Evolutionary conservation across 2,797 vertebrate species (phyloP), one percentile per base, ranked within the genome.

Genomic region (Gambelia wislizenii): DNA sequence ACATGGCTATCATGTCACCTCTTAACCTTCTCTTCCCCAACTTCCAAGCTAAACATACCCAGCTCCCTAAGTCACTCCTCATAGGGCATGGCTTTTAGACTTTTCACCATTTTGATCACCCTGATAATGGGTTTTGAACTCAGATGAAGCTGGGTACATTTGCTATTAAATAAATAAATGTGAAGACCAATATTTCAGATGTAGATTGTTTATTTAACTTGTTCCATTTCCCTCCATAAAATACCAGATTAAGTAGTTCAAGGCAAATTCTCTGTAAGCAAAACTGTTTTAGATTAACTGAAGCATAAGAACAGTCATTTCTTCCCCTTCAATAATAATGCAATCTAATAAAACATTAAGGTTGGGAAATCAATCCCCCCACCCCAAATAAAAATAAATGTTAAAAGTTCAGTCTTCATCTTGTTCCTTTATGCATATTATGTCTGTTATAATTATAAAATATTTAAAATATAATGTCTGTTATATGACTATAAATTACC

Each of bases 391-490:
- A 74, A 87, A 91, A 92, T 95, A 91, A 90, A 54, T 92, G 76
- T 87, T 89, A 92, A 91, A 91, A 2, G 90, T 92, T 77, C 81
- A 87, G 16, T 59, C 87, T 86, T 88, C 87, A 87, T 56, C 80
- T 92, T 93, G 64, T 74, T 89, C 64, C 89, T 67, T 92, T 86
- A 89, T 92, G 89, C 64, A 90, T 92, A 86, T n/a, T n/a, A n/a
- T n/a, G n/a, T n/a, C n/a, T n/a, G n/a, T n/a, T n/a, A n/a, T n/a
- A n/a, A n/a, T n/a, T n/a, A n/a, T n/a, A n/a, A n/a, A n/a, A n/a
- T n/a, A n/a, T n/a, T n/a, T n/a, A 89, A 92, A 91, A 87, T 83
- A 18, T 20, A 36, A 42, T 90, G 88, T 76, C 89, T 89, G 75
- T 47, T 88, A 85, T 93, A 12, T 83, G 33, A 8, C 1, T 81